Percentiles rank a stretch among this genome's conserved stretches.
These are phyloP conservation scores for Callaeas wilsoni DNA, from an alignment of 2,113 vertebrate species.

Conservation along the genomic window DNA sequence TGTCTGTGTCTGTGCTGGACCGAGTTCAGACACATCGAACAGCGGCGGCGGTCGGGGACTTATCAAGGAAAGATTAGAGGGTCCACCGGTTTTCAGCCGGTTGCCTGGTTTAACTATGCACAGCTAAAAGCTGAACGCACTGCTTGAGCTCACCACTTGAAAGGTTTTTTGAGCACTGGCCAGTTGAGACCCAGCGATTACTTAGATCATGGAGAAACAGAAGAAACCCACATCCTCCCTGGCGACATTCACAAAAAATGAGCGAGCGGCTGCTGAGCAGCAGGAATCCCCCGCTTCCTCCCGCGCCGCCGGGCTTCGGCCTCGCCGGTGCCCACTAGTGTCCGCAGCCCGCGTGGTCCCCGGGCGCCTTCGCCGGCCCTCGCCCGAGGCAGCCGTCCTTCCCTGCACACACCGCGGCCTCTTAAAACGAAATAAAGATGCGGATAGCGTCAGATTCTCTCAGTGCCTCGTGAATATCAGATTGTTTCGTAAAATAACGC, in stretches of 20 bases:
- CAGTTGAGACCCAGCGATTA: neutral
- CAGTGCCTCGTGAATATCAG: neutral
- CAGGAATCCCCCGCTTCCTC: neutral
- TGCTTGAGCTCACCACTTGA: neutral
- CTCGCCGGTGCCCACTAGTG: neutral
- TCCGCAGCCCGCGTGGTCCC: neutral
- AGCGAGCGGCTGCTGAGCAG: neutral
- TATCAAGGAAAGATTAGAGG: neutral
- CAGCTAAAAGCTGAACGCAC: neutral
- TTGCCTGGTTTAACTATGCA: neutral
- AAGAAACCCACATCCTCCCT: conserved; percentile 48
- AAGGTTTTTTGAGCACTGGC: neutral
- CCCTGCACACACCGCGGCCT: neutral
- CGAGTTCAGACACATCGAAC: neutral
- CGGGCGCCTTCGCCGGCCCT: too few species aligned
- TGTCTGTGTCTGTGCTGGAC: neutral
- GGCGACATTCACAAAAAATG: conserved; percentile 12
- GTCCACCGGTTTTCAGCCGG: neutral
- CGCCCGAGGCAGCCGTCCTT: neutral
- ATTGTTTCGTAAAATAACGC: neutral
- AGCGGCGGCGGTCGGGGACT: neutral
- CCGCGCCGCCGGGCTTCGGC: neutral
- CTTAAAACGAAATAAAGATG: neutral
- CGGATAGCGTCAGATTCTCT: neutral
- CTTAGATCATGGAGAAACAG: conserved; percentile 41